A percentile compares a stretch with the other conserved stretches of the same genome.
phyloP scores from a whole-genome alignment of 2,113 vertebrate species.

The Fulmarus glacialis region DNA sequence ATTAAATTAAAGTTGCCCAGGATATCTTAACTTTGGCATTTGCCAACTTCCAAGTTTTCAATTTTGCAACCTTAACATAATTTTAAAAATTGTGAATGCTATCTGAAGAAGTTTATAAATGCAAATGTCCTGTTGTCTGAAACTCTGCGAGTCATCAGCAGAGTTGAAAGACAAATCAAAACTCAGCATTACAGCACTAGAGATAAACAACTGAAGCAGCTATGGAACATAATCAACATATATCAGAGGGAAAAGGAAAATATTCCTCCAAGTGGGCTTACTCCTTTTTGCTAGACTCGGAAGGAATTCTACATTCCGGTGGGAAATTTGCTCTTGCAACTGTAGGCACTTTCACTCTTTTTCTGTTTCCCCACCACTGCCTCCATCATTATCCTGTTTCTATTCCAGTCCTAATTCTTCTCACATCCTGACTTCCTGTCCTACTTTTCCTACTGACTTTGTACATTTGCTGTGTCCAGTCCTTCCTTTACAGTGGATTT shows the following conservation, averaged over 20 bases:
- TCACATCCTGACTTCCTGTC: slow-evolving; percentile 4
- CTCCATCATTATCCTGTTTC: neutral
- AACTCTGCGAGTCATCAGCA: neutral
- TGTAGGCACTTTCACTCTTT: neutral
- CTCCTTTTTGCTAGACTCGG: neutral
- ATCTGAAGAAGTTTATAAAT: neutral
- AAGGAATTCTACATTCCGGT: neutral
- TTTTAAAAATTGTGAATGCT: neutral
- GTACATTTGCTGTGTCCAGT: neutral
- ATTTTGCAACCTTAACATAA: neutral
- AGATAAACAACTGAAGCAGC: neutral
- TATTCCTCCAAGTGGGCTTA: neutral
- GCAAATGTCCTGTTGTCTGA: neutral
- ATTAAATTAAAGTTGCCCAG: neutral
- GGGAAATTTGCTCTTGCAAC: slow-evolving; percentile 14
- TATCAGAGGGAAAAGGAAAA: neutral
- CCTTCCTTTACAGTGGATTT: neutral
- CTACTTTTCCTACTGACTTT: neutral
- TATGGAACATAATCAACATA: neutral
- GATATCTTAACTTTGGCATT: neutral
- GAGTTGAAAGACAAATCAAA: neutral
- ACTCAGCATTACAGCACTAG: neutral
- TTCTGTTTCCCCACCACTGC: neutral
- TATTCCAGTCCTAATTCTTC: neutral
- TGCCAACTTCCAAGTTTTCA: neutral